Base-by-base conservation (phyloP, 2,888 invertebrate genomes). In the Drosophila koepferae region DNA sequence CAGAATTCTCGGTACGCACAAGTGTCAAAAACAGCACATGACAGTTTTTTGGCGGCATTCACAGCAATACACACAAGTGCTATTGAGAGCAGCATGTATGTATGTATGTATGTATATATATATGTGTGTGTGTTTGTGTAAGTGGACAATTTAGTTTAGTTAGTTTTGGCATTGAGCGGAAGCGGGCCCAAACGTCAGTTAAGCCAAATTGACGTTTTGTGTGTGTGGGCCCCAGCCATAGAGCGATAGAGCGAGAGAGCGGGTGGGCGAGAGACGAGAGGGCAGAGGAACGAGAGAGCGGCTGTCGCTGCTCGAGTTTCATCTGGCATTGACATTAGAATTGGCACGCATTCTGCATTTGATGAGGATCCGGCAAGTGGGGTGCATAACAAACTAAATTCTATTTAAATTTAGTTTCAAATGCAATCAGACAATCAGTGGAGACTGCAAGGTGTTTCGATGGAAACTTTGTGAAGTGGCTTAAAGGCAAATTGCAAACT, bases 11-110 rank as follows among this genome's bases (percentile, higher is more conserved):
- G 54, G 63, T 65, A 86, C 76, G 74, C 87, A 84, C 87, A 85
- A 87, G 85, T 87, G 85, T 84, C 85, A 87, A 66, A 72, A 80
- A 61, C 87, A 85, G 81, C 67, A 65, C 63, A 72, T 81, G 81
- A 76, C 81, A 81, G 40, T 73, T 71, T 68, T 68, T 66, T 65
- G 64, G 68, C 67, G 68, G 79, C 49, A 46, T 56, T 67, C 61
- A 56, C 46, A 18, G 18, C 28, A 2, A 55, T 51, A 41, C 44
- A n/a, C n/a, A 58, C 56, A 41, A 41, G 60, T 56, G 56, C 55
- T 5, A n/a, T 43, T 46, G 18, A 53, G 40, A 41, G 5, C 28
- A 9, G 8, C 10, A 5, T 40, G 46, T 16, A 23, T 34, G 18
- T 18, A 6, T 18, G 31, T 44, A 12, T 70, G 10, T 28, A 28